These are phyloP conservation scores for Megaustenia siamemsis DNA, from an alignment of 2,888 invertebrate genomes.

Conservation along the genomic window DNA sequence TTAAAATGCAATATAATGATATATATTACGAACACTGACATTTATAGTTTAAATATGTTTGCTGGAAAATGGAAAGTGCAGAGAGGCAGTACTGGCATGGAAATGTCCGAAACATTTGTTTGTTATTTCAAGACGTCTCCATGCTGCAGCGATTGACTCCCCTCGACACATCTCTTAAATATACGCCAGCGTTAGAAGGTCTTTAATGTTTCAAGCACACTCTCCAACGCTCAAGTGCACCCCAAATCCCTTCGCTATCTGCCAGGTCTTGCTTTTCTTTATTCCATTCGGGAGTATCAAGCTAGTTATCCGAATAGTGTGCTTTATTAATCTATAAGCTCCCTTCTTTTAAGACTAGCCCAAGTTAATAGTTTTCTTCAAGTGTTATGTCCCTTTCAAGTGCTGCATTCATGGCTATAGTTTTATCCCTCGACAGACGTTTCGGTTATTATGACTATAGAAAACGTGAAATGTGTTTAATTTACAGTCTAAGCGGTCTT, in stretches of 20 bases:
- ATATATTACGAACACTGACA: too few relatives aligned
- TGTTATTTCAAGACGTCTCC: background rate
- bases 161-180: background rate
- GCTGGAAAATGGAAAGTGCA: too few relatives aligned
- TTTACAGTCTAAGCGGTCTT: conserved; percentile 3
- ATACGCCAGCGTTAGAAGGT: background rate
- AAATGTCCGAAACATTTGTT: conserved; percentile 9
- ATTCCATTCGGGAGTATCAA: background rate
- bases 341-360: conserved; percentile 25
- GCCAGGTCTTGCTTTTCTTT: background rate
- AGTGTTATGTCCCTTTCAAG: conserved; percentile 22
- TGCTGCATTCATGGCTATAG: background rate
- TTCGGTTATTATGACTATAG: background rate
- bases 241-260: background rate
- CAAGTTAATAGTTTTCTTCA: conserved; percentile 38
- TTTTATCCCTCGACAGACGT: conserved; percentile 17
- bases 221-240: conserved; percentile 15
- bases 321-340: conserved; percentile 39
- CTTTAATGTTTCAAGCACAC: conserved; percentile 25
- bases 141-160: background rate
- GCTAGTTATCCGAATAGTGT: conserved; percentile 1
- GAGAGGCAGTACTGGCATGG: too few relatives aligned
- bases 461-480: background rate
- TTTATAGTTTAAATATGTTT: too few relatives aligned
- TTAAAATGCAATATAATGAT: too few relatives aligned